phyloP scores from a whole-genome alignment of 2,797 vertebrate genomes.

The Pangasius larnaudii region DNA sequence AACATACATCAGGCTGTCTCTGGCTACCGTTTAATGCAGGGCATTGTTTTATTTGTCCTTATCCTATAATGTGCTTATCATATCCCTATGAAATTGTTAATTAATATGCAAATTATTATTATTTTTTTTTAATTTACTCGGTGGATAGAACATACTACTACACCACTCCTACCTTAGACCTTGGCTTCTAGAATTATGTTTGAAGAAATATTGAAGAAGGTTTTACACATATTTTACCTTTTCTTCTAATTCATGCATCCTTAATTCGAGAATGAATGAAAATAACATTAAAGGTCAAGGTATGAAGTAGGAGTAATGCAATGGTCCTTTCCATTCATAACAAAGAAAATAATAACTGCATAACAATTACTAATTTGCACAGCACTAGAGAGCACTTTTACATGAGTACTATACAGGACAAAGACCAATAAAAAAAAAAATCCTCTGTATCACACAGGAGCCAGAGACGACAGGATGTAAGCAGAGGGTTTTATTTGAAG shows the following conservation, averaged over 20 bases:
- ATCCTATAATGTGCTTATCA: neutral
- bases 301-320: neutral
- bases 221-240: neutral
- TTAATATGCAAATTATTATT: neutral
- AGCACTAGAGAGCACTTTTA: conserved; percentile 13
- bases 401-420: conserved; percentile 19
- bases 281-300: neutral
- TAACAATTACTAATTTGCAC: conserved; percentile 16
- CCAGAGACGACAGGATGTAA: conserved; percentile 14
- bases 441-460: conserved; percentile 35
- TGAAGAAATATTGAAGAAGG: neutral
- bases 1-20: neutral
- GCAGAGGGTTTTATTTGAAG: neutral
- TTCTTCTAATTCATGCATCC: neutral
- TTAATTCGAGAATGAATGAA: neutral
- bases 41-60: neutral
- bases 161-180: neutral
- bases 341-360: conserved; percentile 5
- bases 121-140: neutral
- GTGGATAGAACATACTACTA: neutral
- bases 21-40: neutral
- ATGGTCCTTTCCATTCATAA: conserved; percentile 13
- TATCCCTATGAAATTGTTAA: neutral
- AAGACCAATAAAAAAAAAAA: conserved; percentile 4
- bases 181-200: too few relatives aligned